Evolutionary conservation across 2,888 invertebrate species (phyloP).

Genomic region (Lathronympha strigana): DNA sequence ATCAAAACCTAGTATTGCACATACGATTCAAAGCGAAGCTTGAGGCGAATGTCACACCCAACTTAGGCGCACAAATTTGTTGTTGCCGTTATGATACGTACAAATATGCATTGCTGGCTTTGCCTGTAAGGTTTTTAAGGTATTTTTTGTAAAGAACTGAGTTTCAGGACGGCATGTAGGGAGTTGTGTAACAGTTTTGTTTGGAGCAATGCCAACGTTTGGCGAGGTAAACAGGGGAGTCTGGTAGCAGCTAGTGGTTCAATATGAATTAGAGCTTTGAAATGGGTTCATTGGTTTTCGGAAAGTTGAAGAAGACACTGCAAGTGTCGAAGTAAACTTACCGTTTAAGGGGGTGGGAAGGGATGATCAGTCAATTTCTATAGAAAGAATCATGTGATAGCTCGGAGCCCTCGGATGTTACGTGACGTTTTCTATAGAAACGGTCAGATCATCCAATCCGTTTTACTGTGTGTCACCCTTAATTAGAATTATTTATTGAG

Average conservation of each 20-base stretch:
- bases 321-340: too few species aligned
- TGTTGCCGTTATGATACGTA: not conserved
- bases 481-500: too few species aligned
- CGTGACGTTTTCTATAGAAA: too few species aligned
- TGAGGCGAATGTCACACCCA: constrained; percentile 34
- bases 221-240: constrained; percentile 47
- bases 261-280: not conserved
- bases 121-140: constrained; percentile 8
- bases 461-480: too few species aligned
- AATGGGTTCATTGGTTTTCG: constrained; percentile 23
- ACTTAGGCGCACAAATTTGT: constrained; percentile 42
- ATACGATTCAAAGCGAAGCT: constrained; percentile 26
- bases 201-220: constrained; percentile 50
- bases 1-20: constrained; percentile 42
- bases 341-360: too few species aligned
- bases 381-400: too few species aligned
- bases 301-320: too few species aligned
- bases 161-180: constrained; percentile 16
- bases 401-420: too few species aligned
- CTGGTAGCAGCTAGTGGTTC: constrained; percentile 36
- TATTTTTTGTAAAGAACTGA: constrained; percentile 8
- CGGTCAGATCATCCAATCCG: too few species aligned
- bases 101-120: not conserved
- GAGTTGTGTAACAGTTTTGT: constrained; percentile 45
- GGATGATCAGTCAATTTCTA: too few species aligned